phyloP scores from a whole-genome alignment of 2,797 vertebrate genomes.

The Ptychadena robeensis region DNA sequence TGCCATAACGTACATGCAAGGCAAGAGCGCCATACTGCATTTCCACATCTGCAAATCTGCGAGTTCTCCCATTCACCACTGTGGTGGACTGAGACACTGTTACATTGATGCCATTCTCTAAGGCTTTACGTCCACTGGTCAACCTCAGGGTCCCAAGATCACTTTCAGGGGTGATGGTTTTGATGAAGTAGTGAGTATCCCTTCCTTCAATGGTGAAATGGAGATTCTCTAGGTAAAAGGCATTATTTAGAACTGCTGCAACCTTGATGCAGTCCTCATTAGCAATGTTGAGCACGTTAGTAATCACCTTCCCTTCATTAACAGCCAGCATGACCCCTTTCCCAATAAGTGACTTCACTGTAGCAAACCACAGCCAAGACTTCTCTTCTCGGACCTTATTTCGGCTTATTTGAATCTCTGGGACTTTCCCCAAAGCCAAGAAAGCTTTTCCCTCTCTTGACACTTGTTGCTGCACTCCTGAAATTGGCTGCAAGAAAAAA shows the following conservation, averaged over 20 bases:
- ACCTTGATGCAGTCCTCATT: constrained; percentile 98
- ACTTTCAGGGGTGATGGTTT: constrained; percentile 89
- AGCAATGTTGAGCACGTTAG: constrained; percentile 93
- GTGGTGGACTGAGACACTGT: constrained; percentile 96
- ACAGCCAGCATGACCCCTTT: constrained; percentile 96
- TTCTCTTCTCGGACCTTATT: constrained; percentile 80
- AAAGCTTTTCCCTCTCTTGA: constrained; percentile 91
- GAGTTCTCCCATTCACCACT: constrained; percentile 93
- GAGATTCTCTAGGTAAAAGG: constrained; percentile 95
- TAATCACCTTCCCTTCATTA: constrained; percentile 92
- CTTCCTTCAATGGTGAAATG: constrained; percentile 94
- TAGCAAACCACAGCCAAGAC: constrained; percentile 97
- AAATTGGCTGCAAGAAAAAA: constrained; percentile 84
- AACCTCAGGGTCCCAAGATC: constrained; percentile 92
- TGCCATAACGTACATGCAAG: constrained; percentile 94
- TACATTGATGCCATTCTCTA: constrained; percentile 96
- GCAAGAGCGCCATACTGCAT: constrained; percentile 87
- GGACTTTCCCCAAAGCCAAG: constrained; percentile 92
- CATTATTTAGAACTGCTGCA: constrained; percentile 94
- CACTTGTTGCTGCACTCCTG: constrained; percentile 96
- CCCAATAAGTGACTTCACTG: constrained; percentile 91
- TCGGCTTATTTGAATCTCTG: constrained; percentile 88
- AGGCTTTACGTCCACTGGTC: constrained; percentile 90
- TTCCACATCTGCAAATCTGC: constrained; percentile 96
- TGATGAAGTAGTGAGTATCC: constrained; percentile 97